Evolutionary conservation across 2,888 invertebrate species (phyloP).

Genomic region (Diarsia mendica): DNA sequence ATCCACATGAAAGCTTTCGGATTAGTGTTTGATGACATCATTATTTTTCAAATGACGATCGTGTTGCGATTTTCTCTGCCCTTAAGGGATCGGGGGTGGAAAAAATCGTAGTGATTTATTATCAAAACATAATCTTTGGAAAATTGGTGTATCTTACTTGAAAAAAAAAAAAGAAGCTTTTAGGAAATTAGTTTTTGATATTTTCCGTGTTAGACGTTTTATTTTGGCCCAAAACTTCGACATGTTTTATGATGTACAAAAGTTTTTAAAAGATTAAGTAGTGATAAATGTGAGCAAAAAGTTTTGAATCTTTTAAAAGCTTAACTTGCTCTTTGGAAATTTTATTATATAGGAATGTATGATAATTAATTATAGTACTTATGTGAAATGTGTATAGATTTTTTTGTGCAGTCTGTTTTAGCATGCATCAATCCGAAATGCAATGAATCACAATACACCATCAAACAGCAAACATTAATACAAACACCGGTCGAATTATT

Average conservation of each 20-base stretch:
- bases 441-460: constrained; percentile 9
- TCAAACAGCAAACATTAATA: constrained; percentile 58
- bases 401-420: not conserved
- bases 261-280: not conserved
- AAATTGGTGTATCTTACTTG: constrained; percentile 52
- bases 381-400: not conserved
- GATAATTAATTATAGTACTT: too few species aligned
- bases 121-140: constrained; percentile 75
- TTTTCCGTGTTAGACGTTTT: not conserved
- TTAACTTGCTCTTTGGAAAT: not conserved
- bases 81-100: constrained; percentile 76
- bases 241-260: not conserved
- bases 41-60: constrained; percentile 88
- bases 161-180: constrained; percentile 34
- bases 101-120: constrained; percentile 83
- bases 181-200: constrained; percentile 29
- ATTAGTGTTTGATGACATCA: constrained; percentile 91
- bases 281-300: not conserved
- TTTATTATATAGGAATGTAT: not conserved
- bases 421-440: too few species aligned
- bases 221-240: not conserved
- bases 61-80: constrained; percentile 85
- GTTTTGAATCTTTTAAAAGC: not conserved
- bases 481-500: constrained; percentile 72
- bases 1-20: constrained; percentile 90